A percentile compares a stretch with the other conserved stretches of the same genome.
These are phyloP conservation scores for Sakesphorus luctuosus DNA, from an alignment of 2,113 vertebrate genomes.

Conservation along the genomic window DNA sequence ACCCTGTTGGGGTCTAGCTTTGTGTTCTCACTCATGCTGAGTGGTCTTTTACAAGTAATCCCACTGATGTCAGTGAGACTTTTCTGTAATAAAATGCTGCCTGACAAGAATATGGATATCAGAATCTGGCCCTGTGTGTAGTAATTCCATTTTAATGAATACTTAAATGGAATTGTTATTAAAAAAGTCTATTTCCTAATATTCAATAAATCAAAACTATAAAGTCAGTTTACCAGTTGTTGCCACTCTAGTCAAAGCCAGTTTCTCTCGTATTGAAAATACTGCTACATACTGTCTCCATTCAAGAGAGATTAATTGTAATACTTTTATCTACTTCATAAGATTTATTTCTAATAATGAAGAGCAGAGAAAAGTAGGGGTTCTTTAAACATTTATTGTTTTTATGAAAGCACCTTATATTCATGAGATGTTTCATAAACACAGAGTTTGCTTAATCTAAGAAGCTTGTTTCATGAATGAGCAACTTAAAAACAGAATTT, in stretches of 20 bases:
- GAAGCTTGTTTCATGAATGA: background rate
- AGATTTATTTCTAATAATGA: slow-evolving; percentile 60
- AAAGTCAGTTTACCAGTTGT: slow-evolving; percentile 50
- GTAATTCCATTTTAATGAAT: slow-evolving; percentile 72
- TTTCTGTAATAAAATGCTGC: slow-evolving; percentile 53
- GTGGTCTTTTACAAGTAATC: slow-evolving; percentile 52
- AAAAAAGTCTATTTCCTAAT: slow-evolving; percentile 65
- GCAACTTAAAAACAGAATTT: background rate
- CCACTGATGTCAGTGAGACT: slow-evolving; percentile 57
- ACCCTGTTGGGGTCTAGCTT: background rate
- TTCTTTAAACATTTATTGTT: slow-evolving; percentile 29
- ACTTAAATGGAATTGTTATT: slow-evolving; percentile 63
- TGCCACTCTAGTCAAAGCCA: slow-evolving; percentile 48
- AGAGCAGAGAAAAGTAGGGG: slow-evolving; percentile 19
- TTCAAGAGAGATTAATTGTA: slow-evolving; percentile 49
- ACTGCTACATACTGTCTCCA: slow-evolving; percentile 13
- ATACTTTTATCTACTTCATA: slow-evolving; percentile 42
- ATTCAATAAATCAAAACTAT: slow-evolving; percentile 69
- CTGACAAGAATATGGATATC: slow-evolving; percentile 65
- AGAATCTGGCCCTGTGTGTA: slow-evolving; percentile 55
- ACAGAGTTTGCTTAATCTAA: background rate
- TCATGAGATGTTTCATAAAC: background rate
- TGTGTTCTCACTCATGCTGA: background rate
- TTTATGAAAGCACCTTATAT: background rate
- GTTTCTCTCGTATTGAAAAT: slow-evolving; percentile 24